Evolutionary conservation across 2,797 vertebrate genomes (phyloP).

Genomic region (Morus bassanus): DNA sequence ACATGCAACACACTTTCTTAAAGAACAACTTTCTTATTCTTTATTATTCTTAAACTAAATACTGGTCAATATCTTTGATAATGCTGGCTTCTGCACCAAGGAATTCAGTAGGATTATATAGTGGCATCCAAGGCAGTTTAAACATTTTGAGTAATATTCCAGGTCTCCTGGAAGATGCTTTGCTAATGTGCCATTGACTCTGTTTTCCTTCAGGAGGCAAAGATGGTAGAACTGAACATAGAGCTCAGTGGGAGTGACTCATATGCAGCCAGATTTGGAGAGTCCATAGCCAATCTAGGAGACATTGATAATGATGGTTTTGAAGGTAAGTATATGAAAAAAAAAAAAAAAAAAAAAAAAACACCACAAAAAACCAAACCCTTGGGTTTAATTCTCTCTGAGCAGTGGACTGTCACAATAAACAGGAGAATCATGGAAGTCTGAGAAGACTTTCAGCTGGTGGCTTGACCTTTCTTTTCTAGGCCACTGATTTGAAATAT

Average conservation of each 20-base stretch:
- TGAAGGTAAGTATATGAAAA: conserved; percentile 79
- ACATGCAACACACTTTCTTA: background rate
- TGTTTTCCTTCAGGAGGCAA: conserved; percentile 72
- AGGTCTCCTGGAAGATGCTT: background rate
- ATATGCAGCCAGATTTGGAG: conserved; percentile 91
- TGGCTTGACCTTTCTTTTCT: background rate
- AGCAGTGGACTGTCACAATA: background rate
- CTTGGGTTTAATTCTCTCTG: background rate
- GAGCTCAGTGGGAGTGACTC: conserved; percentile 83
- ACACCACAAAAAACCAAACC: background rate
- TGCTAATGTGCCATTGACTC: background rate
- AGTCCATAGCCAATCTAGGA: conserved; percentile 88
- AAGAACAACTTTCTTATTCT: background rate
- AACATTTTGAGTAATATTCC: background rate
- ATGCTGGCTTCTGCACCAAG: background rate
- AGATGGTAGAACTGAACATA: conserved; percentile 81
- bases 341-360: background rate
- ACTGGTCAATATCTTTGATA: background rate
- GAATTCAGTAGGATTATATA: background rate
- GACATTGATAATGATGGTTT: conserved; percentile 95
- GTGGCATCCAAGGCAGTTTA: background rate
- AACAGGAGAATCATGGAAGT: background rate
- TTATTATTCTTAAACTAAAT: background rate
- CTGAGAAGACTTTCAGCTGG: background rate
- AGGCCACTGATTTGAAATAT: background rate